A percentile compares a stretch with the other conserved stretches of the same genome.
Conservation (phyloP, 2,797 vertebrate genomes). For the Chromis chromis region DNA sequence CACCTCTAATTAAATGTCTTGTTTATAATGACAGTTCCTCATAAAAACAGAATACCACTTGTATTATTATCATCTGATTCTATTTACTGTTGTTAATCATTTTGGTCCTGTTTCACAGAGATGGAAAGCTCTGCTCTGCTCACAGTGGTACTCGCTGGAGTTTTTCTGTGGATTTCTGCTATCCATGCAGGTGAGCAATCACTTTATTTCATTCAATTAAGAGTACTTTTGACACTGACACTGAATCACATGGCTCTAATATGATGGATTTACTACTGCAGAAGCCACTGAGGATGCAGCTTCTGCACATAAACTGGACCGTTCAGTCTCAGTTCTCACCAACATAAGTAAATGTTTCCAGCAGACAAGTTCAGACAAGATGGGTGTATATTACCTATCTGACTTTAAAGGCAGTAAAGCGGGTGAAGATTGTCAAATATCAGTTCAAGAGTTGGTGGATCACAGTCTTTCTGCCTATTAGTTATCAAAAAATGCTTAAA, state of each 20-base stretch:
- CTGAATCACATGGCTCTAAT: not conserved
- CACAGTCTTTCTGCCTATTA: slow-evolving; percentile 17
- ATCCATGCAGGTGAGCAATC: slow-evolving; percentile 68
- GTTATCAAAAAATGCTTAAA: not conserved
- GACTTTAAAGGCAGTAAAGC: slow-evolving; percentile 18
- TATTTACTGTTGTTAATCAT: not conserved
- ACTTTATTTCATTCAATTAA: not conserved
- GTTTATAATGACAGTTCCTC: slow-evolving; percentile 17
- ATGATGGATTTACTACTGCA: not conserved
- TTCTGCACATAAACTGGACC: not conserved
- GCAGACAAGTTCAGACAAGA: slow-evolving; percentile 41
- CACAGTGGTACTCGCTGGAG: slow-evolving; percentile 61
- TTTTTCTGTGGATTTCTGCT: slow-evolving; percentile 60
- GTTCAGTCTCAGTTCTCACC: slow-evolving; percentile 6
- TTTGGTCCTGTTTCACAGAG: slow-evolving; percentile 67
- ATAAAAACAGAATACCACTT: slow-evolving; percentile 4
- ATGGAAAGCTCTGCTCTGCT: slow-evolving; percentile 78
- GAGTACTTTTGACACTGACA: not conserved
- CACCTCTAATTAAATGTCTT: slow-evolving; percentile 1
- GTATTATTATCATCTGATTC: slow-evolving; percentile 4
- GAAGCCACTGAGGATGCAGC: not conserved
- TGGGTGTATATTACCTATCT: slow-evolving; percentile 3
- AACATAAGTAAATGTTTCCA: not conserved
- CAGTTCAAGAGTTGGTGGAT: not conserved
- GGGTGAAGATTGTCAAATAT: slow-evolving; percentile 2